These are phyloP conservation scores for Bucorvus abyssinicus DNA, from an alignment of 2,797 vertebrate species.

Conservation along the genomic window DNA sequence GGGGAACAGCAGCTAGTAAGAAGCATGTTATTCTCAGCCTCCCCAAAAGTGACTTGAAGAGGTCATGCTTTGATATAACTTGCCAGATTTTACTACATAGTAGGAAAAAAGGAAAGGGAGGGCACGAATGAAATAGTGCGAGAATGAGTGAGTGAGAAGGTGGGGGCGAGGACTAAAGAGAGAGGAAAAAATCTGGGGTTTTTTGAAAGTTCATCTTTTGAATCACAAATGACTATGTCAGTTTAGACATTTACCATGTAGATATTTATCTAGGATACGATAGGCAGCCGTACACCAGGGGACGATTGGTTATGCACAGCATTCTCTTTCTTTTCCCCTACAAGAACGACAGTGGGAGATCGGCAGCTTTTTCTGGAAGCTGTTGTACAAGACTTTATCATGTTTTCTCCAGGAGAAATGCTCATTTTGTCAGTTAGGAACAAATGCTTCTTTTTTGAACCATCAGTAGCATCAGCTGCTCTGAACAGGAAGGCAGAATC, in stretches of 20 bases:
- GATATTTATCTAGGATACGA: background rate
- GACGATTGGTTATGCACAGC: background rate
- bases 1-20: background rate
- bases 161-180: accelerated
- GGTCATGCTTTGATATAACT: background rate
- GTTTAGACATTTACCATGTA: background rate
- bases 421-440: background rate
- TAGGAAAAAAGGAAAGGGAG: background rate
- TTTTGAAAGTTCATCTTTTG: background rate
- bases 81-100: background rate
- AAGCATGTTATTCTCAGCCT: background rate
- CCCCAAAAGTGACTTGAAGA: background rate
- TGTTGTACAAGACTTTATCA: background rate
- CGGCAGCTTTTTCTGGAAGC: background rate
- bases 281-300: background rate
- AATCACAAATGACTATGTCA: background rate
- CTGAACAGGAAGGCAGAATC: background rate
- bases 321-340: background rate
- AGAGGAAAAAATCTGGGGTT: background rate
- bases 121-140: background rate
- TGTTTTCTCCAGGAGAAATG: background rate
- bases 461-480: background rate
- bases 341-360: background rate
- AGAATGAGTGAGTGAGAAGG: accelerated
- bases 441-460: background rate